Percentiles rank a stretch among this genome's conserved stretches.
These are phyloP conservation scores for Drosophila suboccidentalis DNA, from an alignment of 2,888 invertebrate species.

Conservation along the genomic window DNA sequence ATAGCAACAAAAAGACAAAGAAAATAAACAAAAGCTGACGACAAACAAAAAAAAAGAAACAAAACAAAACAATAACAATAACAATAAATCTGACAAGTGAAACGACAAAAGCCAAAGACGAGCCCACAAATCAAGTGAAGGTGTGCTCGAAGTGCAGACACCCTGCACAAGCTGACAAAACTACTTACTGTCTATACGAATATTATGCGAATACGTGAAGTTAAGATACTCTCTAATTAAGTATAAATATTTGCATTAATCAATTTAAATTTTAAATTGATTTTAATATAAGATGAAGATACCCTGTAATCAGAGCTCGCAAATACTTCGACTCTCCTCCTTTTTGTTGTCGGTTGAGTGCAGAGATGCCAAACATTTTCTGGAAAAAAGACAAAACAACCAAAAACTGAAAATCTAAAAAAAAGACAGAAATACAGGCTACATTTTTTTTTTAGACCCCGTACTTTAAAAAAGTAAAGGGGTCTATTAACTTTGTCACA, in stretches of 20 bases:
- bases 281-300: not conserved
- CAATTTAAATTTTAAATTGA: not conserved
- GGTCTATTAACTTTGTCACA: too few species aligned
- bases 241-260: not conserved
- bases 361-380: too few species aligned
- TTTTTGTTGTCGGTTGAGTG: too few species aligned
- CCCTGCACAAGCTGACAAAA: not conserved
- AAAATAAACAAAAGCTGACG: conserved; percentile 16
- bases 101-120: conserved; percentile 37
- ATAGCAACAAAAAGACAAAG: conserved; percentile 16
- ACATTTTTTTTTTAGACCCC: too few species aligned
- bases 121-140: conserved; percentile 8
- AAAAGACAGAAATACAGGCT: too few species aligned
- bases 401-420: too few species aligned
- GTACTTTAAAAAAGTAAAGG: too few species aligned
- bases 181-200: too few species aligned
- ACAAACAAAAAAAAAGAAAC: not conserved
- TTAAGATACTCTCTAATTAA: not conserved
- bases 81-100: conserved; percentile 44
- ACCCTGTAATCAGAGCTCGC: too few species aligned
- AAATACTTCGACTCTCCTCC: too few species aligned
- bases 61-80: conserved; percentile 4
- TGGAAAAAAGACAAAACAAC: too few species aligned
- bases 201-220: too few species aligned
- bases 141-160: not conserved